Evolutionary conservation across 2,888 invertebrate species (phyloP).

Genomic region (Holacanthella duospinosa): DNA sequence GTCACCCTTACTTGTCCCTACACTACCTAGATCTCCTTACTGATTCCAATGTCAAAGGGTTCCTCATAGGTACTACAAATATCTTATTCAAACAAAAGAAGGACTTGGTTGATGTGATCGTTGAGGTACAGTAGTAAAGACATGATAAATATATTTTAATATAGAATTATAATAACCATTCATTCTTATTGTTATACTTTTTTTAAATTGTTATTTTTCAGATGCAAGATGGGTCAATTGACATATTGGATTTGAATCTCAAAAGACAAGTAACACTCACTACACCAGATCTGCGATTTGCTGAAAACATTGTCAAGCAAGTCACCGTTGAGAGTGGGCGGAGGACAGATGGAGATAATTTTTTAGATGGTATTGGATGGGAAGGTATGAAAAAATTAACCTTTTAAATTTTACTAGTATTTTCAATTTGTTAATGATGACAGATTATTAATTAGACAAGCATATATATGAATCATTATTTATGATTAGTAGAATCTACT

Average conservation of each 20-base stretch:
- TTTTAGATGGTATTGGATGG: conserved; percentile 63
- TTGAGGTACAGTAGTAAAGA: conserved; percentile 53
- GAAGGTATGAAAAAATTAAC: conserved; percentile 52
- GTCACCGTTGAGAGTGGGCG: conserved; percentile 48
- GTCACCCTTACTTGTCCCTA: conserved; percentile 88
- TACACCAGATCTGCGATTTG: conserved; percentile 90
- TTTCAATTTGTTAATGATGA: neutral
- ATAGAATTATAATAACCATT: neutral
- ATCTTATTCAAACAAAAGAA: conserved; percentile 93
- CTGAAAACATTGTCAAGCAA: conserved; percentile 77
- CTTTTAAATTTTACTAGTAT: too few relatives aligned
- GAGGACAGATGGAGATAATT: conserved; percentile 50
- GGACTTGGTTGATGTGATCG: conserved; percentile 79
- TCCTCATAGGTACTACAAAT: conserved; percentile 92
- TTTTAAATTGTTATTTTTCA: too few relatives aligned
- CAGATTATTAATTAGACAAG: too few relatives aligned
- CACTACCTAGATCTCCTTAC: conserved; percentile 86
- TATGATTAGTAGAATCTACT: too few relatives aligned
- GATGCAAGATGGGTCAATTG: conserved; percentile 74
- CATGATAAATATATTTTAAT: too few relatives aligned
- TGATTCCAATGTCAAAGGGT: conserved; percentile 64
- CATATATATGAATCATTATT: too few relatives aligned
- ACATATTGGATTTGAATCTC: conserved; percentile 66
- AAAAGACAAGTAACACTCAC: conserved; percentile 74
- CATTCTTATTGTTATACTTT: too few relatives aligned